Conservation (phyloP, 1,140 invertebrate genomes). For the Ceratosolen fusciceps region DNA sequence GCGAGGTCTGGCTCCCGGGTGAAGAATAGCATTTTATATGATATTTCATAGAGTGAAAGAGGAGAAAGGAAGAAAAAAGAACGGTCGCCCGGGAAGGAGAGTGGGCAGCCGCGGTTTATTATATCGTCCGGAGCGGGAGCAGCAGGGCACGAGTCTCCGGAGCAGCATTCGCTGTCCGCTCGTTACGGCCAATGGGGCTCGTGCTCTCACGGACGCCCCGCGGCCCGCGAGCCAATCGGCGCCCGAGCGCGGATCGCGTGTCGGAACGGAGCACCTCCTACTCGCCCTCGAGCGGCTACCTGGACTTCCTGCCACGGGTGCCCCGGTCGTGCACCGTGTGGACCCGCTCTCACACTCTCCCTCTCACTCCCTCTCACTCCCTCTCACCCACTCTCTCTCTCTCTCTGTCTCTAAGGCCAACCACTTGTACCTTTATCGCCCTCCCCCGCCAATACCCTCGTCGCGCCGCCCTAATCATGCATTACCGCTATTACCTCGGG, state of each 20-base stretch:
- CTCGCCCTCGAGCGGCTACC: constrained; percentile 53
- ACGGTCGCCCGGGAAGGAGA: constrained; percentile 45
- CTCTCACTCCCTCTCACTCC: no score
- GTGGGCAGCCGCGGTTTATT: constrained; percentile 63
- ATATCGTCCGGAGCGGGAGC: constrained; percentile 63
- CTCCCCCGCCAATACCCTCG: no score
- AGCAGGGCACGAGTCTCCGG: neutral
- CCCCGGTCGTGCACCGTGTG: neutral
- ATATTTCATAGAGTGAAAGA: constrained; percentile 62
- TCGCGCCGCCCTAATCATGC: no score
- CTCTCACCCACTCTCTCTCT: no score
- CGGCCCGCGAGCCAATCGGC: constrained; percentile 60
- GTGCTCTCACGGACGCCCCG: constrained; percentile 66
- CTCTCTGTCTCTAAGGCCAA: no score
- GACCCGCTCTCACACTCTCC: no score
- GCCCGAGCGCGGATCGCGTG: constrained; percentile 63
- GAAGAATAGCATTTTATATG: constrained; percentile 62
- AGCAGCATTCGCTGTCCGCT: constrained; percentile 61
- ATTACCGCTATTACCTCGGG: no score
- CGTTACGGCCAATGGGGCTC: constrained; percentile 67
- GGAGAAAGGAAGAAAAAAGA: constrained; percentile 30
- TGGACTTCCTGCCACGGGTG: constrained; percentile 8
- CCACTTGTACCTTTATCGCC: no score
- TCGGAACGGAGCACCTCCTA: constrained; percentile 66
- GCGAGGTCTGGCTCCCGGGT: constrained; percentile 40